Evolutionary conservation across 2,888 invertebrate species (phyloP), one percentile per base, ranked within the genome.

Genomic region (Nesidiocoris tenuis): DNA sequence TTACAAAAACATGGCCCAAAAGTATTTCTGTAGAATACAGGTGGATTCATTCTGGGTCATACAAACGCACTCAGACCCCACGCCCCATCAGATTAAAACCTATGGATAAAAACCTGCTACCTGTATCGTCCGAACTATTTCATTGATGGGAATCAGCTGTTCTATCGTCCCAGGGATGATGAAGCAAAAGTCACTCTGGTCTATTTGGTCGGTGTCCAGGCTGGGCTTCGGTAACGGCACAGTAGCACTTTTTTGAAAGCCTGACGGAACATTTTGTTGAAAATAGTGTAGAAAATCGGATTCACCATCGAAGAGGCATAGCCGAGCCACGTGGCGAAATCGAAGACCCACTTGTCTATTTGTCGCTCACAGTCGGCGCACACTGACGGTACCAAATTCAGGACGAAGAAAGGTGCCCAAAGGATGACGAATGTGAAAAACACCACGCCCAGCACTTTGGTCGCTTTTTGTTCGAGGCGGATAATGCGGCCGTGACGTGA

Each of bases 251-350:
- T 93, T 82, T 94, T 92, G 83, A 95, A 95, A 0, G 95, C 94
- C 82, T 94, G 92, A 59, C 96, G 87, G 85, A 96, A 96, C 76
- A 94, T 92, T 83, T 95, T 94, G 85, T 96, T 96, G 85, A 96
- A 96, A 82, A 96, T 94, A 22, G 96, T 96, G 83, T 96, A 96
- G 85, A 96, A 96, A 82, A 96, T 93, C 0, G 96, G 96, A 85
- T 96, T 96, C 39, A 96, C 94, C 90, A 95, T 95, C 16, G 95
- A 95, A 82, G 95, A 95, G 74, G 95, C 92, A 83, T 96, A 96
- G 19, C 96, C 96, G 78, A 96, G 86, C 96, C 96, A 96, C 64
- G 95, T 90, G 76, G 93, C 95, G 78, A 93, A 88, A 82, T 94
- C 94, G 82, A 93, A 91, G 61, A 95, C 91, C 87, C 93, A 91